Evolutionary conservation across 2,888 invertebrate genomes (phyloP).

Genomic region (Plebejus melissa): DNA sequence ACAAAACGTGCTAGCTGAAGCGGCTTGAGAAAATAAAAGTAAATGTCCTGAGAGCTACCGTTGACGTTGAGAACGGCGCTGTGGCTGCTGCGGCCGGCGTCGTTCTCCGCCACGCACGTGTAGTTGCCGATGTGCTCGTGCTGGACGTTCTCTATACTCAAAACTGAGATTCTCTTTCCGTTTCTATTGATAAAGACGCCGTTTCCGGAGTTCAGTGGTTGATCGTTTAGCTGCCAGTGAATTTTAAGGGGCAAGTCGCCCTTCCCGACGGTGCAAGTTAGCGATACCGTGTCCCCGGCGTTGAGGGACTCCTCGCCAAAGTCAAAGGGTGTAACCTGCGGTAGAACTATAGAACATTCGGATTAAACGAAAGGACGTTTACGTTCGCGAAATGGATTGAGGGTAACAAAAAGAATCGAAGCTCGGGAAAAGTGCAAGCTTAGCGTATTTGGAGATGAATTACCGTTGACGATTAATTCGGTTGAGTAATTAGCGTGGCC

Average conservation of each 20-base stretch:
- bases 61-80: constrained; percentile 84
- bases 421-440: constrained; percentile 17
- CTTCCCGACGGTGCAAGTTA: constrained; percentile 84
- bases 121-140: constrained; percentile 81
- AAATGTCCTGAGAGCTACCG: constrained; percentile 76
- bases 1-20: constrained; percentile 53
- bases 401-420: neutral
- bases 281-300: constrained; percentile 85
- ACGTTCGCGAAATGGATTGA: neutral
- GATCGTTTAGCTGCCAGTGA: constrained; percentile 84
- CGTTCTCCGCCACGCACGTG: constrained; percentile 82
- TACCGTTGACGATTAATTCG: constrained; percentile 86
- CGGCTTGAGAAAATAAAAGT: constrained; percentile 35
- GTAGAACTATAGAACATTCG: constrained; percentile 78
- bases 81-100: constrained; percentile 81
- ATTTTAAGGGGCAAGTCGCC: constrained; percentile 85
- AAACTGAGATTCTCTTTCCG: constrained; percentile 82
- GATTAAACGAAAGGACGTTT: constrained; percentile 13
- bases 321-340: constrained; percentile 88
- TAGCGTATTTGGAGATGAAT: constrained; percentile 31
- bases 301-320: constrained; percentile 86
- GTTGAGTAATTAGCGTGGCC: constrained; percentile 83
- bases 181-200: constrained; percentile 80
- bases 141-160: constrained; percentile 82
- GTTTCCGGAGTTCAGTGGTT: constrained; percentile 69